A percentile compares a stretch with the other conserved stretches of the same genome.
These are phyloP conservation scores for Diaprepes abbreviatus DNA, from an alignment of 2,888 invertebrate species.

Conservation along the genomic window DNA sequence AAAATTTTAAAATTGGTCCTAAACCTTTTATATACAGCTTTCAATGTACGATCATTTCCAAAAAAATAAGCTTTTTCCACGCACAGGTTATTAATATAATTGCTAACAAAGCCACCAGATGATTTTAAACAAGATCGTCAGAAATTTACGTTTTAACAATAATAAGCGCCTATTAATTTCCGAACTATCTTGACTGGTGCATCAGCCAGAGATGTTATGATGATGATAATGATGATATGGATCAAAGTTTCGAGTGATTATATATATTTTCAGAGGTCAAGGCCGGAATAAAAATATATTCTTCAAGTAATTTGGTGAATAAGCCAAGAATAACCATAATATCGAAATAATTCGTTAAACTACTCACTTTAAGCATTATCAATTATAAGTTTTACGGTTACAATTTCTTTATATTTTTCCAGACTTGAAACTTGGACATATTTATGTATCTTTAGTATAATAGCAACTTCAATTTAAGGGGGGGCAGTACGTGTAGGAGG, in stretches of 20 bases:
- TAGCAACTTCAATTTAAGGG: too few relatives aligned
- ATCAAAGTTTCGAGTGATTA: constrained; percentile 40
- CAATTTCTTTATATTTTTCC: constrained; percentile 16
- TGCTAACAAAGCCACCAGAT: constrained; percentile 2
- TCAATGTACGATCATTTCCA: background rate
- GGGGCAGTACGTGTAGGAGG: too few relatives aligned
- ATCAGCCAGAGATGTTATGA: constrained; percentile 31
- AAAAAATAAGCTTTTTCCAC: constrained; percentile 8
- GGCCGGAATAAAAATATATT: constrained; percentile 35
- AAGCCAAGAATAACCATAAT: constrained; percentile 29
- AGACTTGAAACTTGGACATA: background rate
- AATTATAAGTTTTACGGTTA: constrained; percentile 24
- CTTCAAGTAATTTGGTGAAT: constrained; percentile 32
- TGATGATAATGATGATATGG: constrained; percentile 41
- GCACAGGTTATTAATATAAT: constrained; percentile 19
- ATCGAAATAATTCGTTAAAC: constrained; percentile 15
- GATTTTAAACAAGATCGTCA: constrained; percentile 6
- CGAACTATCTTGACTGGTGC: constrained; percentile 32
- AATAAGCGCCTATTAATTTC: constrained; percentile 40
- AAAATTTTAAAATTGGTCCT: too few relatives aligned
- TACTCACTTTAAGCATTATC: constrained; percentile 17
- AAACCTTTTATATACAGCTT: too few relatives aligned
- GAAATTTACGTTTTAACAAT: constrained; percentile 26
- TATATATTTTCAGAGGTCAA: constrained; percentile 34
- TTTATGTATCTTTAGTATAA: too few relatives aligned